These are phyloP conservation scores for Leucophenga montana DNA, from an alignment of 2,888 invertebrate genomes.

Conservation along the genomic window DNA sequence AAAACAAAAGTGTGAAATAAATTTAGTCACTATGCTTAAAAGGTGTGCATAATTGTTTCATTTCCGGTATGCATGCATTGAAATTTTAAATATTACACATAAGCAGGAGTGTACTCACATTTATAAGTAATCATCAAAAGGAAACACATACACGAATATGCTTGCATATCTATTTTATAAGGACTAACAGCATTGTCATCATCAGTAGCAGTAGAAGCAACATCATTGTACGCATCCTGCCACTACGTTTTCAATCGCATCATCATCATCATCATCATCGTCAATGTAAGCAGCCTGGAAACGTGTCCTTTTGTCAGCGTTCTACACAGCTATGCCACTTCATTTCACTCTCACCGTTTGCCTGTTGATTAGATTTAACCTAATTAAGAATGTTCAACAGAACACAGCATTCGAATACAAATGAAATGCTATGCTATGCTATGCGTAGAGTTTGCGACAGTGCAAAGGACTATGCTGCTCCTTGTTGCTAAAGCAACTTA, in stretches of 20 bases:
- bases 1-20: too few species aligned
- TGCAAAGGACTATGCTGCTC: slow-evolving; percentile 1
- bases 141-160: too few species aligned
- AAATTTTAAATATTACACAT: too few species aligned
- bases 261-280: slow-evolving; percentile 20
- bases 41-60: slow-evolving; percentile 54
- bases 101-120: too few species aligned
- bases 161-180: too few species aligned
- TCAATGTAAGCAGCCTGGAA: slow-evolving; percentile 26
- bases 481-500: neutral
- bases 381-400: slow-evolving; percentile 72
- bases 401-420: slow-evolving; percentile 70
- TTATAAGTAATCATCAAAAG: too few species aligned
- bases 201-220: neutral
- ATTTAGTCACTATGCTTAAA: too few species aligned
- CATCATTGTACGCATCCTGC: slow-evolving; percentile 38
- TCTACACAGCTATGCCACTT: neutral
- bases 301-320: slow-evolving; percentile 22
- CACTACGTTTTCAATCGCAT: slow-evolving; percentile 14
- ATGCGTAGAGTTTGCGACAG: slow-evolving; percentile 1
- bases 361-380: slow-evolving; percentile 68
- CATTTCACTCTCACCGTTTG: slow-evolving; percentile 23
- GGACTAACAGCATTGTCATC: neutral
- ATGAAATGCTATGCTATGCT: too few species aligned
- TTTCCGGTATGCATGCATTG: slow-evolving; percentile 50